Evolutionary conservation across 1,140 invertebrate genomes (phyloP), one percentile per base, ranked within the genome.

Genomic region (Daktulosphaira vitifoliae): DNA sequence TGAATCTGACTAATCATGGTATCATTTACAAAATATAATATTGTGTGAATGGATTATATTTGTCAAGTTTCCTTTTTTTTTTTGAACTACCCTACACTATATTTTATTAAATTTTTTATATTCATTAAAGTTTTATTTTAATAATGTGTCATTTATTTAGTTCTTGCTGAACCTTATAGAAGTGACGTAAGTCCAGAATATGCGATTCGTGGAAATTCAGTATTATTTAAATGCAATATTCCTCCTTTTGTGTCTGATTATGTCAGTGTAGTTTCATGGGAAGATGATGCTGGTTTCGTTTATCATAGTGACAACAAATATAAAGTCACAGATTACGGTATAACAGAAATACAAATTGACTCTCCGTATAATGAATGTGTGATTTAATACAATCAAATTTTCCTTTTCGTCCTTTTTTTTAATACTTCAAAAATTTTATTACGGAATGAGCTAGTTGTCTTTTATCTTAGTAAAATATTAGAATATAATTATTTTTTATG

Each of bases 211-310:
- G 91, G 92, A 53, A 94, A 94, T 76, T 89, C 91, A 38, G 92
- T 92, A n/a, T 86, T 96, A 49, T 76, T 96, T 46, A 93, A 92
- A 77, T 96, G 92, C 75, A 89, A 86, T 70, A 92, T 96, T 70
- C 93, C 92, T 15, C 88, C 86, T 66, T 96, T 92, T 76, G 89
- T 94, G 52, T 85, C 87, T 39, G 90, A 94, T 78, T 94, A 92
- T 74, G 87, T 95, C 33, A 82, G 84, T 71, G 90, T 96, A 6
- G 87, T 90, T 71, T 83, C 88, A 62, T 96, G 92, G 92, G 82
- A 89, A 3, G 82, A 91, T 74, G 88, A 85, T 70, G 83, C 88
- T 72, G 85, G 86, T 66, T 83, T 84, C 16, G 65, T 48, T 38
- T 71, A 68, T 49, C 26, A 13, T 11, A 39, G 18, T 16, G 37